Base-by-base conservation (phyloP, 2,888 invertebrate genomes). In the Aspidiotus destructor region DNA sequence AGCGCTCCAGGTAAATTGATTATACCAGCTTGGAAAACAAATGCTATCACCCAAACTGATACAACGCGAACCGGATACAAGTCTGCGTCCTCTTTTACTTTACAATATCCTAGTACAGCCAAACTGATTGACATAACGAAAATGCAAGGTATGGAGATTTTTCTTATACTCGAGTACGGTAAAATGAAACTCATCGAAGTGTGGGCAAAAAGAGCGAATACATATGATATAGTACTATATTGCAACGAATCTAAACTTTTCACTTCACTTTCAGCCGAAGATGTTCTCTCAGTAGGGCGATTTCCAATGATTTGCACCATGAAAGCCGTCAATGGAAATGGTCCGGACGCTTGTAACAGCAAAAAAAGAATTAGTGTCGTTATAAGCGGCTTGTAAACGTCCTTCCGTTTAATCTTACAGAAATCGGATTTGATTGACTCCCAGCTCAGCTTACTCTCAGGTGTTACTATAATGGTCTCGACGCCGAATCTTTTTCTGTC, bases 91-190 rank as follows among this genome's bases (percentile, higher is more conserved):
- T 60, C n/a, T 15, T 8, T 0, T 2, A 10, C 10, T 2, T 54
- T 16, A 10, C 58, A 61, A 7, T 76, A 72, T 0, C 81, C 79
- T 44, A 84, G 73, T 1, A 75, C 71, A 8, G 80, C 72, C 80
- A 85, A 81, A 69, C 80, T 80, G 0, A 80, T 16, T 0, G 80
- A 77, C 80, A 83, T 84, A 0, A 82, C 80, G 0, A 77, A 70
- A 0, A 85, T 84, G 0, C 85, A 85, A 52, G 81, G 70, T 7
- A 85, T 77, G 0, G 85, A 80, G 0, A 85, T 78, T 2, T 81
- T 78, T 60, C 83, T 75, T 60, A 86, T 76, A 0, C 86, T 86
- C 58, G 79, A 80, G 58, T 77, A 78, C 64, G 83, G 68, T 61
- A 68, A 17, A 9, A 68, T 54, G n/a, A 68, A 61, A 11, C 60